Percentiles rank a stretch among this genome's conserved stretches.
Evolutionary conservation across 2,888 invertebrate species (phyloP).

Genomic region (Onchidella celtica): DNA sequence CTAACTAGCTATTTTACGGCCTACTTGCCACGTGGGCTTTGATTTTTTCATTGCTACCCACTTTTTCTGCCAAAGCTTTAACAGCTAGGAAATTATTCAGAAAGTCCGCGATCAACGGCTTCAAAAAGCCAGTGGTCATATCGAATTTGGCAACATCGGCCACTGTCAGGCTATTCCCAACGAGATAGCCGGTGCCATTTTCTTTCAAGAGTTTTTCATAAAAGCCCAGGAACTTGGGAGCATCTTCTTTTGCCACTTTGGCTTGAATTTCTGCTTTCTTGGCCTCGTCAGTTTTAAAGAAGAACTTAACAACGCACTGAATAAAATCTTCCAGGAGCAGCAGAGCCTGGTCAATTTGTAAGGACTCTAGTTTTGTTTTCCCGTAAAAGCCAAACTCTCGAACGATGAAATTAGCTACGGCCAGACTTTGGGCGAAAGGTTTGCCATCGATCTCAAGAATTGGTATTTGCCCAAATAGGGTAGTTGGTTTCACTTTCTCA

Average conservation of each 20-base stretch:
- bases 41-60: slow-evolving; percentile 26
- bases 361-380: slow-evolving; percentile 47
- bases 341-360: slow-evolving; percentile 51
- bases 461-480: slow-evolving; percentile 36
- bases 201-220: slow-evolving; percentile 11
- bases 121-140: slow-evolving; percentile 12
- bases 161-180: not conserved
- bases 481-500: slow-evolving; percentile 12
- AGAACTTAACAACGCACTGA: not conserved
- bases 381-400: slow-evolving; percentile 51
- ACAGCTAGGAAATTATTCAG: not conserved
- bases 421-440: slow-evolving; percentile 26
- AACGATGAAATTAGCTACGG: slow-evolving; percentile 38
- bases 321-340: slow-evolving; percentile 50
- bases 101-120: not conserved
- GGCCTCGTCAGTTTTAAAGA: not conserved
- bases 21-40: slow-evolving; percentile 10
- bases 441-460: slow-evolving; percentile 46
- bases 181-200: not conserved
- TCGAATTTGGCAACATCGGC: slow-evolving; percentile 9
- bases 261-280: slow-evolving; percentile 20
- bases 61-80: not conserved
- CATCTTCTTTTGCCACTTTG: not conserved
- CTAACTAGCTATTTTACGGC: too few relatives aligned
- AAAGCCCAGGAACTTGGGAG: slow-evolving; percentile 20